Base-by-base conservation (phyloP, 1,140 invertebrate genomes). In the Drosophila biarmipes region DNA sequence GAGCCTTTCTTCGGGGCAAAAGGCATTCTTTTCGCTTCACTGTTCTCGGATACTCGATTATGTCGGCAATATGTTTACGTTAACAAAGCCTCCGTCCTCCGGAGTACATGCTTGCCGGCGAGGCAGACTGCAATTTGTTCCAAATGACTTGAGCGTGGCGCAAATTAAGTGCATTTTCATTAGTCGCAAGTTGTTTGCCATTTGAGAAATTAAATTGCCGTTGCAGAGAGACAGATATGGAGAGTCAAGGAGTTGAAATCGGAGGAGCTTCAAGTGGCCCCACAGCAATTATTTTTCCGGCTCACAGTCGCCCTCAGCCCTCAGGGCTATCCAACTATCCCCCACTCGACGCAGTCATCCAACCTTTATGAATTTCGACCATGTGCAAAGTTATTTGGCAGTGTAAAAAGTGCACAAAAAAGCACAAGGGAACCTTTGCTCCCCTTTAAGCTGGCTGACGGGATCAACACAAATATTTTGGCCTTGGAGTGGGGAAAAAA, bases 151-250 rank as follows among this genome's bases (percentile, higher is more conserved):
- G 73, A 75, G 73, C 49, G 73, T 69, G 67, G 59, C 48, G 54
- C 62, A 76, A 76, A 76, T 76, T 76, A 76, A 76, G 73, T 76
- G 73, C 73, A 76, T 76, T 76, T 76, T 76, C 73, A 76, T 76
- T 76, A 76, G 73, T 76, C 53, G 73, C 73, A 76, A 76, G 62
- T 76, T 76, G 73, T 54, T 74, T 62, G 73, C 73, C 72, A 76
- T 76, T 76, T 76, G 73, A 76, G 73, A 76, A 76, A 76, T 76
- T 76, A 58, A 76, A 76, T 76, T 76, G 62, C 62, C 62, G 35
- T 10, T n/a, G 35, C 7, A 21, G 51, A 27, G 15, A 31, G 29
- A 31, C 1, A 31, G 29, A 31, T 1, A 31, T 0, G 27, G 29
- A 31, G 6, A 10, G 29, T 42, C 42, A 37, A 15, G 27, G 29